phyloP scores from a whole-genome alignment of 2,888 invertebrate genomes.

The Pseudococcus viburni region DNA sequence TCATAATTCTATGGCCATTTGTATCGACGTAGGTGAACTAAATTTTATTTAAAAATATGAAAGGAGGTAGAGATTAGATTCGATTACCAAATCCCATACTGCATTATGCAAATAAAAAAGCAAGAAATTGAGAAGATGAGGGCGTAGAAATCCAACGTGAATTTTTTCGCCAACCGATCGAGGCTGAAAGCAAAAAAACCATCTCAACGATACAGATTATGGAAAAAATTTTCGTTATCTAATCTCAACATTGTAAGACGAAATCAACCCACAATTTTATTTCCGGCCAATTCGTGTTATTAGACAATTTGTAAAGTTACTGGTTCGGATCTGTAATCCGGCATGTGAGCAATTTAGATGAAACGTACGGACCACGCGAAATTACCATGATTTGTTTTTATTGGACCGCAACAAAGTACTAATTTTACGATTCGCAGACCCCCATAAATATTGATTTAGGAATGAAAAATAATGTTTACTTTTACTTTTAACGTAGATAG shows the following conservation, averaged over 20 bases:
- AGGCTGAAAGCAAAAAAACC: background rate
- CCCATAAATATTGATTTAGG: background rate
- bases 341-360: background rate
- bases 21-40: too few species aligned
- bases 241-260: background rate
- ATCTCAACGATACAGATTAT: background rate
- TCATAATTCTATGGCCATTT: too few species aligned
- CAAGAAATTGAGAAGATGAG: background rate
- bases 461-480: conserved; percentile 41
- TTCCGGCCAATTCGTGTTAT: background rate
- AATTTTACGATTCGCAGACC: background rate
- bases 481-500: conserved; percentile 35
- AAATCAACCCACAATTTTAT: background rate
- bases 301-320: background rate
- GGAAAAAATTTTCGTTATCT: background rate
- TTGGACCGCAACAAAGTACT: background rate
- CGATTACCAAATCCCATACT: background rate
- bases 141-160: background rate
- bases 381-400: background rate
- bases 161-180: background rate
- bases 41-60: too few species aligned
- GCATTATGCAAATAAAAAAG: background rate
- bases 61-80: too few species aligned
- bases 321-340: background rate
- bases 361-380: background rate